A percentile compares a stretch with the other conserved stretches of the same genome.
These are phyloP conservation scores for Cranoglanis bouderius DNA, from an alignment of 2,113 vertebrate genomes.

Conservation along the genomic window DNA sequence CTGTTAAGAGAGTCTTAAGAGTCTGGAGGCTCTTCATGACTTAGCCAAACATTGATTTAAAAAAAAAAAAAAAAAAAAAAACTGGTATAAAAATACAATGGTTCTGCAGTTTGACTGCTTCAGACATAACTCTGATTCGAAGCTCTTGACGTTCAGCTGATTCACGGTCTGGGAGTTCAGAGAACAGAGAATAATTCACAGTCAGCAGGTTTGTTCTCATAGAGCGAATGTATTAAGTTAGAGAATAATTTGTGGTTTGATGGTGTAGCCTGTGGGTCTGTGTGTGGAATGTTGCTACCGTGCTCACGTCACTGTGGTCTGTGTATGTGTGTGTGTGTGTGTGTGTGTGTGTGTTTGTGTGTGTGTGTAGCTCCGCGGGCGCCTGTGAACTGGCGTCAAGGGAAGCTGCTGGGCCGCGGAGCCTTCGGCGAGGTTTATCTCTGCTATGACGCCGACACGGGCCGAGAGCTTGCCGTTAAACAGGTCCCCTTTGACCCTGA, in stretches of 20 bases:
- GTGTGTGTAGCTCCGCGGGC: constrained; percentile 78
- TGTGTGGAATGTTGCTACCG: constrained; percentile 40
- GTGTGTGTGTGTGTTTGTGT: constrained; percentile 44
- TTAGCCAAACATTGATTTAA: not conserved
- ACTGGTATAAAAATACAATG: not conserved
- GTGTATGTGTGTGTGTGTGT: constrained; percentile 30
- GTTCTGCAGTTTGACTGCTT: not conserved
- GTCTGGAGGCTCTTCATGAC: not conserved
- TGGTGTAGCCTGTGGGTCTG: constrained; percentile 23
- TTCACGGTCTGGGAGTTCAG: not conserved
- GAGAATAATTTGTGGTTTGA: constrained; percentile 27
- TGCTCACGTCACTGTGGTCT: constrained; percentile 51
- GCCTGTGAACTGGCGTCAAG: constrained; percentile 89
- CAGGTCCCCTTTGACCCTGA: constrained; percentile 89
- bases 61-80: not conserved
- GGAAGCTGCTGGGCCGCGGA: constrained; percentile 86
- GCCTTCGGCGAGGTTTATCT: constrained; percentile 91
- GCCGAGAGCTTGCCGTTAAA: constrained; percentile 87
- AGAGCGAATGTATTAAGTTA: constrained; percentile 9
- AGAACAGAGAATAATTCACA: constrained; percentile 21
- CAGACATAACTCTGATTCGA: not conserved
- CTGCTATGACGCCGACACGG: constrained; percentile 88
- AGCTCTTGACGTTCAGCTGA: not conserved
- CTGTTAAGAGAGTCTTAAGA: not conserved
- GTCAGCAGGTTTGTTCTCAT: constrained; percentile 18